Percentiles rank a stretch among this genome's conserved stretches.
Evolutionary conservation across 2,888 invertebrate species (phyloP).

Genomic region (Pandemis heparana): DNA sequence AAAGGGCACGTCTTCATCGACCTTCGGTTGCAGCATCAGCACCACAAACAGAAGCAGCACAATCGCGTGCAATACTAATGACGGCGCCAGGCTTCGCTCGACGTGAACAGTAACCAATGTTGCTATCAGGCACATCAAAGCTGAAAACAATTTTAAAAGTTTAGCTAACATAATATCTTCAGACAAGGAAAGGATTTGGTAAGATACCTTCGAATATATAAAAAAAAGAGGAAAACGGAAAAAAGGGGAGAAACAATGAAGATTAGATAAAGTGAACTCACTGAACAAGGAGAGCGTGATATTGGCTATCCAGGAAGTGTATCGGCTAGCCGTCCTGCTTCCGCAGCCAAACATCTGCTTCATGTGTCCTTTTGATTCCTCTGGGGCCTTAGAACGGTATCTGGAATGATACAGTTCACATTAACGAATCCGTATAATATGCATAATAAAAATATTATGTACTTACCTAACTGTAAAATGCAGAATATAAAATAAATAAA

Average conservation of each 20-base stretch:
- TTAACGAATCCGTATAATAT: background rate
- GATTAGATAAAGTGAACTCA: conserved; percentile 52
- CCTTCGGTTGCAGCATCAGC: conserved; percentile 70
- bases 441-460: too few relatives aligned
- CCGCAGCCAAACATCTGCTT: conserved; percentile 63
- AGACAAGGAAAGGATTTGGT: background rate
- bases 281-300: conserved; percentile 60
- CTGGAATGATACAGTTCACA: conserved; percentile 50
- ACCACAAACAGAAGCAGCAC: conserved; percentile 60
- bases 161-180: background rate
- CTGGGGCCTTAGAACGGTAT: conserved; percentile 56
- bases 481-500: too few relatives aligned
- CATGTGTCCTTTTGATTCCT: conserved; percentile 50
- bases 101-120: conserved; percentile 58
- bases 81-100: conserved; percentile 53
- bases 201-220: too few relatives aligned
- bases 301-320: conserved; percentile 59
- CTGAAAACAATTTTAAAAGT: conserved; percentile 54
- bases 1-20: conserved; percentile 61
- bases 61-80: conserved; percentile 57
- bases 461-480: too few relatives aligned
- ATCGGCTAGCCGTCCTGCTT: conserved; percentile 52
- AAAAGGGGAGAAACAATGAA: too few relatives aligned
- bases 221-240: too few relatives aligned
- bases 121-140: conserved; percentile 56